Base-by-base conservation (phyloP, 2,888 invertebrate genomes). In the Rotaria macrura region DNA sequence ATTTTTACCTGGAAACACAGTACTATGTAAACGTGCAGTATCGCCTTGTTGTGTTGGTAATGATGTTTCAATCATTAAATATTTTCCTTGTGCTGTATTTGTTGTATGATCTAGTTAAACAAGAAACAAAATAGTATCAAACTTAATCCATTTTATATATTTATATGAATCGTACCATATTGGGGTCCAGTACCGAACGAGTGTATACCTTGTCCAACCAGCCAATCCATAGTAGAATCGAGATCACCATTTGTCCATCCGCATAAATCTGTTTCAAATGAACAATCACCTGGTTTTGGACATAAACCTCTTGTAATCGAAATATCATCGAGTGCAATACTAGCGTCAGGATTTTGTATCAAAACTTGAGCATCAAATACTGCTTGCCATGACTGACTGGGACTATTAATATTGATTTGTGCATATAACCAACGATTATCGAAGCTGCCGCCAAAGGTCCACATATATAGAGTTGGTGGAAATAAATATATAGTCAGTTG, bases 1-100 rank as follows among this genome's bases (percentile, higher is more conserved):
- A 34, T 25, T 55, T n/a, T 85, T 85, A 52, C 88, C 87, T 34
- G 84, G 84, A 83, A 87, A 88, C 49, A 85, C 85, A 17, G 88
- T 88, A 85, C 88, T 88, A 38, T 87, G 86, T 43, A 89, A 87
- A 84, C 88, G 86, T 9, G 89, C 89, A 79, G 87, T 87, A 84
- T 89, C 89, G 6, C 89, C 89, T 29, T 23, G 38, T 38, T 17
- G 23, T 49, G 84, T 84, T 84, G 52, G 52, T 0, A 1, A 10
- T 20, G 52, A 84, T 52, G 84, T 38, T 34, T 84, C 84, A 54
- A 84, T 84, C 54, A 84, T 38, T 84, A 84, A 84, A 84, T 52
- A 84, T 84, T 54, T 49, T 52, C 84, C 84, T 54, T 49, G 34
- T 54, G 34, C 84, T 25, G 52, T 52, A 52, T 84, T 49, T 20